Base-by-base conservation (phyloP, 2,113 vertebrate genomes). In the Rutilus rutilus region DNA sequence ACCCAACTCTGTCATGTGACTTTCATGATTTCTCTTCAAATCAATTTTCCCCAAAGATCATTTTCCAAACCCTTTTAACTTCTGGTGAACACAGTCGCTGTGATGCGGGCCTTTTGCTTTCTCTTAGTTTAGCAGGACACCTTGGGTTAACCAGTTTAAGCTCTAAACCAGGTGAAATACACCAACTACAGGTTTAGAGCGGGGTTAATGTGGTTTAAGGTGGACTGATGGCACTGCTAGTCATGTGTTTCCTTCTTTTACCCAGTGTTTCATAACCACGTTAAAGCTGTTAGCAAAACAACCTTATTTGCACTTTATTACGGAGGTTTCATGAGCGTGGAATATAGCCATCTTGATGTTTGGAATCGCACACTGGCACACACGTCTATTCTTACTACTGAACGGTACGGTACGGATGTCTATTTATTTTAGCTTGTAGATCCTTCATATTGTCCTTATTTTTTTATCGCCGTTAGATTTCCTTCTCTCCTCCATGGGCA, bases 401-500 rank as follows among this genome's bases (percentile, higher is more conserved):
- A 84, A 62, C 19, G 82, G 82, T 42, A 42, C 36, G 33, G 33
- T 78, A 65, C 77, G 30, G 79, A 82, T 9, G 79, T 82, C 23
- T 84, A 87, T 76, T 87, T 73, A 87, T 78, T 88, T 82, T 88
- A 79, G 80, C 76, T 60, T 82, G 14, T 69, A 73, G 87, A 73
- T 81, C 85, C 79, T 88, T 65, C 83, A 74, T 89, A 73, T 45
- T 25, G 65, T 83, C 50, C 64, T 87, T 91, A 21, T 80, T 88
- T 88, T 89, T 42, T 74, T 81, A 69, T 50, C 27, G 1, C 79
- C 80, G 27, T 89, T 85, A 78, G 89, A 88, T 82, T 54, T 47
- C 45, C 57, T 86, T 30, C 52, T 78, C 47, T 86, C 84, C 36
- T 86, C 86, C 85, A 89, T 86, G 82, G 82, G 85, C 79, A 5